Conservation (phyloP, 53 echinoderm and acorn worm genomes). For the Holothuria scabra region DNA sequence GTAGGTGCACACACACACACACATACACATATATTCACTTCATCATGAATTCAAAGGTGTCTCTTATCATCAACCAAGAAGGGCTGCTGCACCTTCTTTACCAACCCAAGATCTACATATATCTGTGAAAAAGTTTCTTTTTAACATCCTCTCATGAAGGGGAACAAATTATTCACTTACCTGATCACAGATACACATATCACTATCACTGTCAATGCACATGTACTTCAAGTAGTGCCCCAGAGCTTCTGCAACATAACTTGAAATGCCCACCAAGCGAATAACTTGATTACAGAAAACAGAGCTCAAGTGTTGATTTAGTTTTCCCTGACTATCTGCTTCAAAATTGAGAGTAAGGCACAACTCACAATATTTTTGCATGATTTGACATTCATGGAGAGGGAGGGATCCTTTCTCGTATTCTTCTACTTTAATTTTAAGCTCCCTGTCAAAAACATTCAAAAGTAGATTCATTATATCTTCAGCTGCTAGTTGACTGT, state of each 20-base stretch:
- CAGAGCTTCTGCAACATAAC: conserved; percentile 26
- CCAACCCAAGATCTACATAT: no score
- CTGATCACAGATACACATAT: no score
- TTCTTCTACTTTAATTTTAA: not conserved
- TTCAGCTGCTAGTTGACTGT: conserved; percentile 15
- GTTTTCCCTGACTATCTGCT: not conserved
- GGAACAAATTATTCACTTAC: no score
- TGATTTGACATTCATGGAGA: conserved; percentile 32
- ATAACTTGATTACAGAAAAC: not conserved
- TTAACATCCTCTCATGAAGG: no score
- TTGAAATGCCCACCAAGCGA: conserved; percentile 17
- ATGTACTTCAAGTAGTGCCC: conserved; percentile 29
- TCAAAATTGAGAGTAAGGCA: conserved; percentile 37
- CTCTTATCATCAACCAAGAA: no score
- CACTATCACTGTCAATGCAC: not conserved
- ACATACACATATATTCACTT: no score
- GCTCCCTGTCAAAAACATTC: not conserved
- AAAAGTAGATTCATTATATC: conserved; percentile 22
- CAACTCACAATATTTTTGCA: conserved; percentile 34
- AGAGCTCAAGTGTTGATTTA: not conserved
- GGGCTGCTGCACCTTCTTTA: no score
- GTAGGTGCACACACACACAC: no score
- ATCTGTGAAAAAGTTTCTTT: no score
- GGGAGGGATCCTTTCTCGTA: not conserved
- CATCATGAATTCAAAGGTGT: no score